These are phyloP conservation scores for Drosophila fuyamai DNA, from an alignment of 1,140 invertebrate species.

Conservation along the genomic window DNA sequence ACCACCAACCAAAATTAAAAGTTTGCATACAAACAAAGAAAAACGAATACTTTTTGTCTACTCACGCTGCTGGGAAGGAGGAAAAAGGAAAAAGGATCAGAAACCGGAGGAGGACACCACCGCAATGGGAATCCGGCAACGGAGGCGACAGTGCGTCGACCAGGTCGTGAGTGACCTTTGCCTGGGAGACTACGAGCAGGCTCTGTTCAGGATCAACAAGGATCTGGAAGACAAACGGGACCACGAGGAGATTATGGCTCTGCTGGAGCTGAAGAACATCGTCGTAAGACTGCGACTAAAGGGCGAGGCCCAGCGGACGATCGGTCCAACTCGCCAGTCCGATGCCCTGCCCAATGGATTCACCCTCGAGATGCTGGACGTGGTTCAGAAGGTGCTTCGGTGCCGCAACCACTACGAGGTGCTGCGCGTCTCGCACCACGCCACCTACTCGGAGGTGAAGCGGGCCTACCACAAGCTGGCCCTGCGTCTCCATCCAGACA, in stretches of 20 bases:
- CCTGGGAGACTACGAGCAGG: slow-evolving; percentile 53
- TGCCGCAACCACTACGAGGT: slow-evolving; percentile 99
- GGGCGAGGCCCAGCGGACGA: slow-evolving; percentile 15
- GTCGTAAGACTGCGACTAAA: slow-evolving; percentile 45
- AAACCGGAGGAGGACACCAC: neutral
- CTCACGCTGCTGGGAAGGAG: slow-evolving; percentile 57
- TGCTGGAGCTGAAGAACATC: slow-evolving; percentile 67
- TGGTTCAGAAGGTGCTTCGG: slow-evolving; percentile 87
- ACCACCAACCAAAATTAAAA: slow-evolving; percentile 34
- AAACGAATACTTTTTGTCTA: slow-evolving; percentile 64
- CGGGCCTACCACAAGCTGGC: slow-evolving; percentile 98
- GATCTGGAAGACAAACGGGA: slow-evolving; percentile 4
- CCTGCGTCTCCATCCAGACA: slow-evolving; percentile 98
- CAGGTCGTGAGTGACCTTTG: slow-evolving; percentile 40
- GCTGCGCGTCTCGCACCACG: slow-evolving; percentile 94
- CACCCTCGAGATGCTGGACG: slow-evolving; percentile 86
- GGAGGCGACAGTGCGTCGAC: slow-evolving; percentile 11
- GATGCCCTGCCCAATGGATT: slow-evolving; percentile 57
- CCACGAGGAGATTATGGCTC: slow-evolving; percentile 33
- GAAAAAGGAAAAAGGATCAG: neutral
- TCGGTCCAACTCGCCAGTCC: slow-evolving; percentile 55
- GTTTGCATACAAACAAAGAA: slow-evolving; percentile 34
- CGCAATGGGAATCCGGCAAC: neutral
- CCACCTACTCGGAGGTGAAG: slow-evolving; percentile 96
- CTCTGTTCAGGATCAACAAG: slow-evolving; percentile 48